phyloP scores from a whole-genome alignment of 2,888 invertebrate species.

The Augiades crinisus region DNA sequence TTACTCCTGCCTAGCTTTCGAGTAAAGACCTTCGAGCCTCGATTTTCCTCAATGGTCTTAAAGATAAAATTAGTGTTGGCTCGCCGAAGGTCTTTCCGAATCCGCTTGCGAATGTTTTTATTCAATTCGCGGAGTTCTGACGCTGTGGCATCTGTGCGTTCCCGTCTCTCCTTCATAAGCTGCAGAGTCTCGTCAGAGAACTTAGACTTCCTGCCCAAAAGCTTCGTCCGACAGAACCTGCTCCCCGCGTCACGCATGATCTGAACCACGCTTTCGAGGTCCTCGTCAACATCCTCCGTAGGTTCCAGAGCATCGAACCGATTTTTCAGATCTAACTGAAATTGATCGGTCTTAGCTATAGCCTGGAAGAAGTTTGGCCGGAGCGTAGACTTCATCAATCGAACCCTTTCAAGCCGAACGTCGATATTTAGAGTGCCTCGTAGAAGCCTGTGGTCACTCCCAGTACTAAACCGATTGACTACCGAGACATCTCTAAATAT shows the following conservation, averaged over 20 bases:
- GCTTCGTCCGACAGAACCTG: neutral
- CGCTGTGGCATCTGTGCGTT: neutral
- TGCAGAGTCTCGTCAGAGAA: neutral
- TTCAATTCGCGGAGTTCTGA: neutral
- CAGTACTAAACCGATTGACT: no score
- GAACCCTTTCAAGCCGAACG: no score
- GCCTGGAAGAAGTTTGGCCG: no score
- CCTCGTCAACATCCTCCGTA: neutral
- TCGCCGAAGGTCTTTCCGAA: neutral
- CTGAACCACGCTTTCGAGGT: neutral
- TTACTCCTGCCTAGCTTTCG: neutral
- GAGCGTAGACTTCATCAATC: no score
- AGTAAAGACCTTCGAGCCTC: constrained; percentile 1
- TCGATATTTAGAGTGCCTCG: no score
- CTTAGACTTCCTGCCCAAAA: neutral
- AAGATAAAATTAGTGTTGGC: neutral
- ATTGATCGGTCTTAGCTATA: no score
- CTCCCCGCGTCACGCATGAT: neutral
- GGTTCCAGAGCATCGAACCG: neutral
- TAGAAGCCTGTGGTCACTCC: no score
- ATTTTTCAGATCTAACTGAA: no score
- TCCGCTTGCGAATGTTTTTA: neutral
- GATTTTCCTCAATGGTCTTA: neutral
- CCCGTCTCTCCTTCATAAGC: neutral
- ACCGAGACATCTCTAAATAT: no score